Percentiles rank a stretch among this genome's conserved stretches.
Evolutionary conservation across 2,797 vertebrate species (phyloP).

Genomic region (Fistularia commersonii): DNA sequence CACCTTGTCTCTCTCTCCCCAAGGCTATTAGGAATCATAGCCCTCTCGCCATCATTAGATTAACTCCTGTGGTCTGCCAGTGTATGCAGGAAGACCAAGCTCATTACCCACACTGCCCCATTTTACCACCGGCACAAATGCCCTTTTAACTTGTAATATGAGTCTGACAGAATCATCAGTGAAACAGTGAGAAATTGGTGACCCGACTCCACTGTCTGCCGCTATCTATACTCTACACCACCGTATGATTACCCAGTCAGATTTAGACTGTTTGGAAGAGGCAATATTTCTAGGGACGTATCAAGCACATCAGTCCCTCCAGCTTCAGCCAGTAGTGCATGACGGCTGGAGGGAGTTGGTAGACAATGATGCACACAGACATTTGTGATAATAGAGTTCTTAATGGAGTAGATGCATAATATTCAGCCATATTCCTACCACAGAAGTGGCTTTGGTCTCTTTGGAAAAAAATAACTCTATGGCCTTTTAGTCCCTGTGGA

Average conservation of each 20-base stretch:
- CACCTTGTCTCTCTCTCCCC: constrained; percentile 18
- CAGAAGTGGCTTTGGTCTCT: constrained; percentile 24
- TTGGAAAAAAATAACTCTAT: constrained; percentile 27
- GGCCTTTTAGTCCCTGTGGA: constrained; percentile 32
- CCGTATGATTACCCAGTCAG: constrained; percentile 56
- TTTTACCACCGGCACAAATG: constrained; percentile 43
- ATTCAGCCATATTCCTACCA: constrained; percentile 15
- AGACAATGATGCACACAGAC: constrained; percentile 37
- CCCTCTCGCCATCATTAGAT: constrained; percentile 68
- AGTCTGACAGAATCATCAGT: constrained; percentile 47
- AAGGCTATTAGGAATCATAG: constrained; percentile 49
- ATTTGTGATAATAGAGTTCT: constrained; percentile 39
- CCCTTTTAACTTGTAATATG: constrained; percentile 65
- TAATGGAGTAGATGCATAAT: constrained; percentile 38
- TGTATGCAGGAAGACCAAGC: constrained; percentile 52
- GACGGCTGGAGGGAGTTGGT: constrained; percentile 23
- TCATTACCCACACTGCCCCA: constrained; percentile 60
- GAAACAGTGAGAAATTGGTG: constrained; percentile 40
- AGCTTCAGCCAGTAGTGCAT: constrained; percentile 28
- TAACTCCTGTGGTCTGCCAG: constrained; percentile 56
- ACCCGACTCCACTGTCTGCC: constrained; percentile 36
- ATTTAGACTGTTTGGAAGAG: constrained; percentile 61
- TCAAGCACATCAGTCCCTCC: constrained; percentile 52
- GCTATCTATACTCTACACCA: constrained; percentile 44
- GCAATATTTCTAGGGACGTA: constrained; percentile 36